Evolutionary conservation across 2,888 invertebrate species (phyloP).

Genomic region (Archips xylosteana): DNA sequence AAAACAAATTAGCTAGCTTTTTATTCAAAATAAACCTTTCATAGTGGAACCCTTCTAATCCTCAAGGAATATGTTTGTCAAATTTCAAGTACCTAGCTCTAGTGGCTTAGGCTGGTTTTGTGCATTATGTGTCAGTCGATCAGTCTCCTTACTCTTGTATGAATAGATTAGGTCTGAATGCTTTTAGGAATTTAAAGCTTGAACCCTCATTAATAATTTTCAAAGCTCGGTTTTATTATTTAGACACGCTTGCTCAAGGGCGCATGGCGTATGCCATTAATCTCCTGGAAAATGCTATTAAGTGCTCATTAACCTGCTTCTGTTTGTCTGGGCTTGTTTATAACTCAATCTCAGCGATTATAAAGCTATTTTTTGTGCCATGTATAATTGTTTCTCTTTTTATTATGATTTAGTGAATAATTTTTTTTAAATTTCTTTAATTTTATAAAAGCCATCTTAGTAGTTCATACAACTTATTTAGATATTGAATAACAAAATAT

Average conservation of each 20-base stretch:
- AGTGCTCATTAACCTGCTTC: neutral
- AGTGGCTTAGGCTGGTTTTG: no score
- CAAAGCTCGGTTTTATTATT: neutral
- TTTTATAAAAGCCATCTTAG: no score
- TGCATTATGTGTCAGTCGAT: no score
- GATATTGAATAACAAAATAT: no score
- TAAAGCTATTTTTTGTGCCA: neutral
- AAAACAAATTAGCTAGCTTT: no score
- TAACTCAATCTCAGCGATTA: neutral
- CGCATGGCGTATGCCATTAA: constrained; percentile 1
- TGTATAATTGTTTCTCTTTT: neutral
- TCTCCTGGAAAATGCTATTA: neutral
- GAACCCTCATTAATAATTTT: neutral
- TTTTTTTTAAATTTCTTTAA: no score
- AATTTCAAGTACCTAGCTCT: no score
- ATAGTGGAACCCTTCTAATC: no score
- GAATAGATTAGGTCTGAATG: no score
- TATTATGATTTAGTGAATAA: neutral
- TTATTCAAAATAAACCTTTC: no score
- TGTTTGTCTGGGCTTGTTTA: neutral
- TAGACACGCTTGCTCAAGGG: neutral
- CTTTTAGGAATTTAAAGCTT: neutral
- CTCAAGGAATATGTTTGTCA: no score
- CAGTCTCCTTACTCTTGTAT: neutral
- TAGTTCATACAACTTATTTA: no score